phyloP scores from a whole-genome alignment of 2,113 vertebrate species.

The Dicrurus megarhynchus region DNA sequence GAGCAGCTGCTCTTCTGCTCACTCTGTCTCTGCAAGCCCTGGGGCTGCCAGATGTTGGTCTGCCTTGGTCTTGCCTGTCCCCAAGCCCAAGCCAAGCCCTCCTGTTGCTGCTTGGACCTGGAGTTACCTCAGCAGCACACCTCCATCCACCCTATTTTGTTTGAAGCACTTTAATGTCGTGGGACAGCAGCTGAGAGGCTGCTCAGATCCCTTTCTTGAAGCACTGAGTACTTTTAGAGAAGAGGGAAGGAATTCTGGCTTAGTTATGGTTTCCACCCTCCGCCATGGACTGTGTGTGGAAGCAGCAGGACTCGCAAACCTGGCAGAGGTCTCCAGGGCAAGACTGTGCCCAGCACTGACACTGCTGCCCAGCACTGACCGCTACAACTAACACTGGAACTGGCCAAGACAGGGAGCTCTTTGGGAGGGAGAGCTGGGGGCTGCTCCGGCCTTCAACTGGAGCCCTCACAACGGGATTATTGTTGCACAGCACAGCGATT shows the following conservation, averaged over 20 bases:
- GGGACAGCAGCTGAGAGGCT: neutral
- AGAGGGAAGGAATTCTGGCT: neutral
- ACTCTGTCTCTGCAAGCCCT: neutral
- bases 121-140: neutral
- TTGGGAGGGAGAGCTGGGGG: neutral
- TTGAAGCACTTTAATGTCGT: constrained; percentile 43
- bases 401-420: neutral
- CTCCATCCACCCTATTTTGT: neutral
- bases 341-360: neutral
- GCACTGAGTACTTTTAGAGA: constrained; percentile 43
- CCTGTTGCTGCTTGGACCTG: accelerated
- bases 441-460: neutral
- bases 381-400: neutral
- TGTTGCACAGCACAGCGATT: neutral
- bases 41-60: neutral
- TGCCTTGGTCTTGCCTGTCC: neutral
- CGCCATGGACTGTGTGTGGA: neutral
- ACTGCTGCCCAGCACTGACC: neutral
- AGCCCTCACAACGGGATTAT: neutral
- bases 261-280: neutral
- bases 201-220: neutral
- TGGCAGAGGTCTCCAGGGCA: neutral
- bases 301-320: neutral
- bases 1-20: neutral
- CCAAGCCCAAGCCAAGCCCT: neutral